A percentile compares a stretch with the other conserved stretches of the same genome.
phyloP scores from a whole-genome alignment of 2,888 invertebrate species.

The Agrotis segetum region DNA sequence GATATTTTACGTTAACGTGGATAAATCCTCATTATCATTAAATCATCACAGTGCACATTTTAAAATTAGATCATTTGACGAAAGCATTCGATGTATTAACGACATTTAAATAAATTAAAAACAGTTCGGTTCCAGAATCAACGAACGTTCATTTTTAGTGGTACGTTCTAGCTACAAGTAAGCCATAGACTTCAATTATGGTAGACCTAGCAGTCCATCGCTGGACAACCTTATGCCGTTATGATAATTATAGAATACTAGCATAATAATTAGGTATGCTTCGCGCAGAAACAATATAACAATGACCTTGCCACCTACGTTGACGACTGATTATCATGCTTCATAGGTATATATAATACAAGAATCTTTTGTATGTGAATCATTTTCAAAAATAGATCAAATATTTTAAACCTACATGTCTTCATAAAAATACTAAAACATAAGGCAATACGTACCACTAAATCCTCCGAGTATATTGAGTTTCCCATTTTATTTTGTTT shows the following conservation, averaged over 20 bases:
- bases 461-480: conserved; percentile 1
- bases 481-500: not conserved
- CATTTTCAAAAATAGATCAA: conserved; percentile 41
- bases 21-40: not conserved
- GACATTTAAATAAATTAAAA: too few species aligned
- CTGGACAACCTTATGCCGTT: conserved; percentile 20
- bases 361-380: conserved; percentile 47
- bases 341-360: conserved; percentile 29
- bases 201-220: conserved; percentile 3
- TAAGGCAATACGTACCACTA: not conserved
- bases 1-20: not conserved
- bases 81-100: too few species aligned
- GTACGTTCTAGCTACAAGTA: not conserved
- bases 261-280: conserved; percentile 36
- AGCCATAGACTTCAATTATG: not conserved
- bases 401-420: too few species aligned
- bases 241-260: conserved; percentile 16
- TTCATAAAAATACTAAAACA: too few species aligned
- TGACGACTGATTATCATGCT: conserved; percentile 47
- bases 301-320: conserved; percentile 71
- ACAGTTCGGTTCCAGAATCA: not conserved
- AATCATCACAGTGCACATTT: not conserved
- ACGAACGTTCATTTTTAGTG: not conserved
- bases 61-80: not conserved
- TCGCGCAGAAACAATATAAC: conserved; percentile 43